phyloP scores from a whole-genome alignment of 2,797 vertebrate genomes.

The Chromis chromis region DNA sequence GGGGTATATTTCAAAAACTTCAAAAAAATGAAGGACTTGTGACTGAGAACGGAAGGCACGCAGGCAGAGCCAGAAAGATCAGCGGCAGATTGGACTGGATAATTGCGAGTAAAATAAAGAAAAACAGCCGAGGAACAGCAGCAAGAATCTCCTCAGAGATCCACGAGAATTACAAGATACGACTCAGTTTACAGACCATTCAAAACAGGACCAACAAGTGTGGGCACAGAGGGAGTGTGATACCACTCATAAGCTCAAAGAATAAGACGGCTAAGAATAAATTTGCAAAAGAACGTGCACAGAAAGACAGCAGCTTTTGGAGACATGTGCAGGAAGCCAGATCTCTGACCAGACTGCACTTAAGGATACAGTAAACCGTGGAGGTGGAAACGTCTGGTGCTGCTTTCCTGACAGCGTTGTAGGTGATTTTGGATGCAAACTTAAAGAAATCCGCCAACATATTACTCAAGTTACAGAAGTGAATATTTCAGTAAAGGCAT shows the following conservation, averaged over 20 bases:
- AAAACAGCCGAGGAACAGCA: neutral
- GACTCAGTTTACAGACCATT: neutral
- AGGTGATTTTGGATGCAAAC: neutral
- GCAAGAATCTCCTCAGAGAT: neutral
- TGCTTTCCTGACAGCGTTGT: neutral
- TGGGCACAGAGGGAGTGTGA: neutral
- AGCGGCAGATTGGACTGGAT: neutral
- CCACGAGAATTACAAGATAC: neutral
- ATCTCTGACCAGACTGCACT: neutral
- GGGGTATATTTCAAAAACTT: neutral
- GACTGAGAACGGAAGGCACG: neutral
- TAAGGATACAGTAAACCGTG: too few species aligned
- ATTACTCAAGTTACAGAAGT: neutral
- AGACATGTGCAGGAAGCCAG: neutral
- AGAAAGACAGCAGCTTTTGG: slow-evolving; percentile 1
- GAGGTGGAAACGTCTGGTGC: too few species aligned
- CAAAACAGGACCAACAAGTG: neutral
- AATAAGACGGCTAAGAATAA: neutral
- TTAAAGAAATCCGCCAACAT: neutral
- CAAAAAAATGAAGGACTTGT: neutral
- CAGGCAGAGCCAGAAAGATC: neutral
- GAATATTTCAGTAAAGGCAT: neutral
- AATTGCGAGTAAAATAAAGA: neutral
- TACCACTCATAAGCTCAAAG: neutral
- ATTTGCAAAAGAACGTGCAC: neutral